A percentile compares a stretch with the other conserved stretches of the same genome.
Conservation (phyloP, 2,113 vertebrate species). For the Onychorhynchus coronatus region DNA sequence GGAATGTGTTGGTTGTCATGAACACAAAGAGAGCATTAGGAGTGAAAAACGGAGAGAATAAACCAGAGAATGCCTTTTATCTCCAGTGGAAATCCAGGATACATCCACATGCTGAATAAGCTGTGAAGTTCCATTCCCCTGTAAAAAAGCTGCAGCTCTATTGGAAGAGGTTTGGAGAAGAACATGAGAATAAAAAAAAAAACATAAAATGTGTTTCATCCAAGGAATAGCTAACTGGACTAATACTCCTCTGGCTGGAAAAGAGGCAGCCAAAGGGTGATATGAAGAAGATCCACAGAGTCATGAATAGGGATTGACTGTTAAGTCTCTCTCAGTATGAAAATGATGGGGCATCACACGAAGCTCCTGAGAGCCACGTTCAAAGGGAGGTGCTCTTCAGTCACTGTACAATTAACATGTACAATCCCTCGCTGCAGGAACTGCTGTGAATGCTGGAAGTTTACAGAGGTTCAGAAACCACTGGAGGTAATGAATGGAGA, state of each 20-base stretch:
- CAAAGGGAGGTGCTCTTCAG: neutral
- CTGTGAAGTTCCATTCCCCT: neutral
- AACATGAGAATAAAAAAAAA: neutral
- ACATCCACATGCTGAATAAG: neutral
- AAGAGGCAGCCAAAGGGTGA: neutral
- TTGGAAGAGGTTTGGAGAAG: neutral
- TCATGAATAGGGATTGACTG: neutral
- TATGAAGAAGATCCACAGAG: neutral
- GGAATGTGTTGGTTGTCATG: neutral
- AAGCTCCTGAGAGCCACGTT: neutral
- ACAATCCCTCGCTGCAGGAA: neutral
- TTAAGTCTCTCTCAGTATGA: neutral
- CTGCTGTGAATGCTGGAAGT: neutral
- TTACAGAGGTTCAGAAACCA: neutral
- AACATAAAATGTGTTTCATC: neutral
- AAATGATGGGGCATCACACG: neutral
- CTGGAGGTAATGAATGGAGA: neutral
- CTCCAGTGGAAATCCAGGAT: neutral
- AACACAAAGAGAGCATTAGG: neutral
- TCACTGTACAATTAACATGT: neutral
- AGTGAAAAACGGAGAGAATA: neutral
- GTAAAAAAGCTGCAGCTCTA: neutral
- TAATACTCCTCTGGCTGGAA: neutral
- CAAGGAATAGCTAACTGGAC: neutral
- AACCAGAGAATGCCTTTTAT: neutral